Percentiles rank a stretch among this genome's conserved stretches.
Conservation (phyloP, 64 coral and sea anemone genomes). For the Montipora cactus region DNA sequence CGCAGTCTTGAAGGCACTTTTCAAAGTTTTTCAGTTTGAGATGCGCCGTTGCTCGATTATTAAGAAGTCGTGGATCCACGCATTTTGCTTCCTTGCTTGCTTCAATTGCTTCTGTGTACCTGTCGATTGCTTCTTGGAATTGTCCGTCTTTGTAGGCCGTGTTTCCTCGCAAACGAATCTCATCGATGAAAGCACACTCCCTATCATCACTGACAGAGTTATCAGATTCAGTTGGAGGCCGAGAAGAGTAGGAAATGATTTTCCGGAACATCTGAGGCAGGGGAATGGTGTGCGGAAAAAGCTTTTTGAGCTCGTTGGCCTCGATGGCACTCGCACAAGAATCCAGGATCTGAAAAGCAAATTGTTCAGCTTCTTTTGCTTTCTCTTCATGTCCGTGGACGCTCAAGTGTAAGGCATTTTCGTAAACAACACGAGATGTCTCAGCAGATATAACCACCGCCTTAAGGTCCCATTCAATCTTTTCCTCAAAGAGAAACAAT, state of each 20-base stretch:
- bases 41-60: constrained; percentile 53
- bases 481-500: not conserved
- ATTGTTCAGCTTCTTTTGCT: not conserved
- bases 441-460: not conserved
- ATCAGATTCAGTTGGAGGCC: not conserved
- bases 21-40: constrained; percentile 35
- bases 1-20: constrained; percentile 36
- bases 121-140: constrained; percentile 31
- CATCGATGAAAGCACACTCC: not conserved
- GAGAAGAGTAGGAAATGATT: not conserved
- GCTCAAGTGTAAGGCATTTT: constrained; percentile 15
- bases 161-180: not conserved
- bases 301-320: not conserved
- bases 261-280: not conserved
- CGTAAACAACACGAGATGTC: not conserved
- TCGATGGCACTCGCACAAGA: not conserved
- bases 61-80: not conserved
- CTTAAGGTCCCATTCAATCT: not conserved
- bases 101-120: constrained; percentile 16
- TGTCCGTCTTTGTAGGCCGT: not conserved
- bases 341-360: constrained; percentile 5
- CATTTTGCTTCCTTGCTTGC: not conserved
- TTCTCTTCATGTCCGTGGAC: not conserved
- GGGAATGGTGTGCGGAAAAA: not conserved
- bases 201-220: not conserved